Conservation (phyloP, 2,888 invertebrate species). For the Cataglyphis cursor region DNA sequence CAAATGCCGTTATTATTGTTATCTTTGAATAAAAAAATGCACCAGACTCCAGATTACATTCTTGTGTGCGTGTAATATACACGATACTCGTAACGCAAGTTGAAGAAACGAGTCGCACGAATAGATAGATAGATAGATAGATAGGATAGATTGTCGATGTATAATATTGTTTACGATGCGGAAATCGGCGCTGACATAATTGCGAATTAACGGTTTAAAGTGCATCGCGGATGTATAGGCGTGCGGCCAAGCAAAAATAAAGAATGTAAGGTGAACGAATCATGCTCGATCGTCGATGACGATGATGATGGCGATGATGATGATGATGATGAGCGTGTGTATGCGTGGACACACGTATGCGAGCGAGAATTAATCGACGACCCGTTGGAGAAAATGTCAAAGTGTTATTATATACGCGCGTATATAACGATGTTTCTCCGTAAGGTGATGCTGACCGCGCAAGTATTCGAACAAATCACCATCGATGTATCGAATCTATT, state of each 20-base stretch:
- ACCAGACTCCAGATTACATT: background rate
- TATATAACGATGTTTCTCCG: background rate
- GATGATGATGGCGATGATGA: slow-evolving; percentile 57
- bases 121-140: background rate
- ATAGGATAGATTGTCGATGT: slow-evolving; percentile 12
- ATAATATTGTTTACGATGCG: slow-evolving; percentile 47
- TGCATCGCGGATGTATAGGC: slow-evolving; percentile 56
- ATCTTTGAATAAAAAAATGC: background rate
- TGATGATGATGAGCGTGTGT: slow-evolving; percentile 43
- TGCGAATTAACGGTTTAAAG: slow-evolving; percentile 61
- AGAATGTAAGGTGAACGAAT: slow-evolving; percentile 72
- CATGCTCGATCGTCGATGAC: slow-evolving; percentile 70
- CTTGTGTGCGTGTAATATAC: background rate
- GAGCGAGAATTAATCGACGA: slow-evolving; percentile 25
- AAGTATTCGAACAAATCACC: slow-evolving; percentile 13
- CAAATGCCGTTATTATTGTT: background rate
- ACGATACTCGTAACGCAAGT: slow-evolving; percentile 10
- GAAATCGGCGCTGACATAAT: slow-evolving; percentile 52
- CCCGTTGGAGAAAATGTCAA: slow-evolving; percentile 60
- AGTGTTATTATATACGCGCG: slow-evolving; percentile 13
- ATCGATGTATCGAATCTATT: background rate
- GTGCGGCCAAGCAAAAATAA: slow-evolving; percentile 71
- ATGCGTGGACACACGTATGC: slow-evolving; percentile 40
- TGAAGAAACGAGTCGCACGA: slow-evolving; percentile 44
- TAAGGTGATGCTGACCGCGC: slow-evolving; percentile 26